Base-by-base conservation (phyloP, 2,797 vertebrate species). In the Epinephelus malabaricus region DNA sequence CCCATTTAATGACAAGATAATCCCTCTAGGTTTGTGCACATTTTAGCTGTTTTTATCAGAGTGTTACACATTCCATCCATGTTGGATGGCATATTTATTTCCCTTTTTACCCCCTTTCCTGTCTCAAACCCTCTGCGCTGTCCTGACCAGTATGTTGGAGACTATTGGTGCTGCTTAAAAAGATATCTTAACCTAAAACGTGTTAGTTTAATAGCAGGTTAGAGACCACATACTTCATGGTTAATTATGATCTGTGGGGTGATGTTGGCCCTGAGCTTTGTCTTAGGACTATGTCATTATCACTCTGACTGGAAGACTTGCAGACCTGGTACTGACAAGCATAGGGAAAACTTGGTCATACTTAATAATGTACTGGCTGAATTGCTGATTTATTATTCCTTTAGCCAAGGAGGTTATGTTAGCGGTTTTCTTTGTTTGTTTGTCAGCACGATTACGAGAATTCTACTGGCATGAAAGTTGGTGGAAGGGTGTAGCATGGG, bases 311-410 rank as follows among this genome's bases (percentile, higher is more conserved):
- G n/a, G 7, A 10, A 58, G 4, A 63, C 27, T 56, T 62, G 19
- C n/a, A 30, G 45, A 63, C 51, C 55, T 63, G 18, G 30, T 49
- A n/a, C 38, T 34, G 17, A 62, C 54, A n/a, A 68, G 30, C 51
- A 62, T 1, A 23, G 8, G 18, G 13, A 61, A 40, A 71, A 15
- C 19, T 12, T 58, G n/a, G 45, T 23, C 4, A 17, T 27, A 25
- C 23, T 34, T 66, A 15, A 30, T 47, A 15, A 30, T 47, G 13
- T 2, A 55, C 10, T 27, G 14, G 18, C 30, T 51, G 21, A 49
- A 49, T 19, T 55, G 18, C 17, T 18, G 14, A 14, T 19, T 23
- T 19, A 53, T 40, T 69, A 43, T 43, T 11, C 9, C 40, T 4
- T 40, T 43, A 10, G 9, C 40, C 40, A 43, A 43, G 40, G 40